These are phyloP conservation scores for Diploptera punctata DNA, from an alignment of 2,888 invertebrate genomes.

Conservation along the genomic window DNA sequence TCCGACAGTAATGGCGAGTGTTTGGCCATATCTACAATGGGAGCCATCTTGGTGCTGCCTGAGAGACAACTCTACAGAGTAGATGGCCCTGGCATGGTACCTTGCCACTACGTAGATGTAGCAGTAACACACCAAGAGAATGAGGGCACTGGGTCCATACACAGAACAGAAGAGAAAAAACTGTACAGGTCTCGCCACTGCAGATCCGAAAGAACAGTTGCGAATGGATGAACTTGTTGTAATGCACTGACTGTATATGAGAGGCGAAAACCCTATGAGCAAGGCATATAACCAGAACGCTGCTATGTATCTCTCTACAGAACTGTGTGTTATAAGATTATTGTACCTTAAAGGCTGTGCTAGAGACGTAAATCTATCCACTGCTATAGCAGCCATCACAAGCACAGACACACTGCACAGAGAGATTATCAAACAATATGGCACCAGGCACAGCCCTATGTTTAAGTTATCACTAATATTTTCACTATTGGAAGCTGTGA, in stretches of 20 bases:
- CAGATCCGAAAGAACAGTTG: slow-evolving; percentile 59
- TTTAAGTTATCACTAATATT: slow-evolving; percentile 20
- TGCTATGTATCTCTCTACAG: slow-evolving; percentile 63
- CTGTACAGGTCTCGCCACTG: slow-evolving; percentile 61
- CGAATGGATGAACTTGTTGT: slow-evolving; percentile 37
- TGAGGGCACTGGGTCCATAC: slow-evolving; percentile 65
- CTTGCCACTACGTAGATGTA: slow-evolving; percentile 69
- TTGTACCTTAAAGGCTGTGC: slow-evolving; percentile 68
- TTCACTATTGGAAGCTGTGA: slow-evolving; percentile 52
- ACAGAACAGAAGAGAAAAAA: slow-evolving; percentile 65
- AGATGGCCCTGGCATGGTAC: slow-evolving; percentile 67
- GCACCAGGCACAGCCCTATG: slow-evolving; percentile 58
- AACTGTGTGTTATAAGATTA: slow-evolving; percentile 66
- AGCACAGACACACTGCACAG: slow-evolving; percentile 66
- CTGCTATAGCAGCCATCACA: slow-evolving; percentile 67
- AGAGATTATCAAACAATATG: slow-evolving; percentile 64
- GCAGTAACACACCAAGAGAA: slow-evolving; percentile 65
- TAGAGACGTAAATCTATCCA: slow-evolving; percentile 66
- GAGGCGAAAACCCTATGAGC: slow-evolving; percentile 62
- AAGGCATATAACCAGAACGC: slow-evolving; percentile 66
- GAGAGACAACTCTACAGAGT: slow-evolving; percentile 64
- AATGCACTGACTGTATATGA: slow-evolving; percentile 56
- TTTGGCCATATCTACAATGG: slow-evolving; percentile 64
- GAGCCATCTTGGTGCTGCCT: slow-evolving; percentile 55
- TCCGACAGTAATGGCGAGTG: slow-evolving; percentile 67